Evolutionary conservation across 2,888 invertebrate genomes (phyloP).

Genomic region (Eristalis tenax): DNA sequence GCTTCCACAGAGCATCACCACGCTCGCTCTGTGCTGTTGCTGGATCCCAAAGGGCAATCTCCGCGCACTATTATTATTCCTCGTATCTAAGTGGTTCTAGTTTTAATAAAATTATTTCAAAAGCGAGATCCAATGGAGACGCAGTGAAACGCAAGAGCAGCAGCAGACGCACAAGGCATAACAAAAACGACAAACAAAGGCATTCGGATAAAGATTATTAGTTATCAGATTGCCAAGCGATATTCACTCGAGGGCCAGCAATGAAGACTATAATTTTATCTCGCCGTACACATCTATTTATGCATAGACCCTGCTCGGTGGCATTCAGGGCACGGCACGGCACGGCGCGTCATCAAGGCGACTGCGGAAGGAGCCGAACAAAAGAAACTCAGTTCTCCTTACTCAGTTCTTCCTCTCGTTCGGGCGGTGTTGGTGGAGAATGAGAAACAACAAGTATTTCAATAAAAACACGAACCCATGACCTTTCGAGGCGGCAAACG

Average conservation of each 20-base stretch:
- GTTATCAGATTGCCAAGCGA: slow-evolving; percentile 31
- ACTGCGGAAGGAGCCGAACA: not conserved
- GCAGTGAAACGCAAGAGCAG: not conserved
- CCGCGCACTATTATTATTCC: slow-evolving; percentile 12
- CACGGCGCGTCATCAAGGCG: too few species aligned
- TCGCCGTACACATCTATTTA: slow-evolving; percentile 30
- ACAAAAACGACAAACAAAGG: slow-evolving; percentile 2
- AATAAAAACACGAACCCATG: not conserved
- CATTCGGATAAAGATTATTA: slow-evolving; percentile 51
- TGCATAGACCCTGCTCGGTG: slow-evolving; percentile 10
- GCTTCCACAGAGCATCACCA: not conserved
- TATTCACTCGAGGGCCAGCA: slow-evolving; percentile 32
- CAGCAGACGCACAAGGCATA: not conserved
- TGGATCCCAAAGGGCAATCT: not conserved
- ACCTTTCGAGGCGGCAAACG: not conserved
- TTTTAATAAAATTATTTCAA: slow-evolving; percentile 50
- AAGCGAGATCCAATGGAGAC: slow-evolving; percentile 55
- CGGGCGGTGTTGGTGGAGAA: not conserved
- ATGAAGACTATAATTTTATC: slow-evolving; percentile 51
- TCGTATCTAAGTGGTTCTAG: slow-evolving; percentile 28
- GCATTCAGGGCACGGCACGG: not conserved
- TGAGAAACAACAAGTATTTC: not conserved
- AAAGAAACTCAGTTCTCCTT: slow-evolving; percentile 21
- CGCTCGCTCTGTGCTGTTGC: not conserved
- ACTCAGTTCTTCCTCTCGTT: not conserved